Evolutionary conservation across 30 jellyfish, hydroid and myxozoan genomes (phyloP), one percentile per base, ranked within the genome.

Genomic region (Turritopsis dohrnii): DNA sequence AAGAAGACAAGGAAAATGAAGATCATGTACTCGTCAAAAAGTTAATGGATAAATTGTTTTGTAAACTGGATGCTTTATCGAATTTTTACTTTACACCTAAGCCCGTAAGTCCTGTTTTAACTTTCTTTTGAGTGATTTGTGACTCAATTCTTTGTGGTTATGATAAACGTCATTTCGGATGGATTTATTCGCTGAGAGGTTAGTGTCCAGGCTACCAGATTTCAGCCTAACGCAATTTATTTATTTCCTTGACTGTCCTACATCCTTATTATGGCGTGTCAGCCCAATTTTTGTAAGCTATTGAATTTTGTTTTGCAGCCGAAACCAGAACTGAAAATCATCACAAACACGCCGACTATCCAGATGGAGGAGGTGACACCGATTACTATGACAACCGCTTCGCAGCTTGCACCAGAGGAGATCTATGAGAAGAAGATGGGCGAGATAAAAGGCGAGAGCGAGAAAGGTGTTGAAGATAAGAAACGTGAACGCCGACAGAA

Each of bases 301-400:
- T 80, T 53, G 0, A 21, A 5, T 81, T 52, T 76, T 77, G 20
- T 65, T 69, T 41, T 83, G 29, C 88, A 94, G 99, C 93, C 97
- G 71, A 94, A 81, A 60, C 96, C 96, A 0, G 99, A 89, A 24
- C 31, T 94, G 81, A 84, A 89, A 74, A 81, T 94, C 29, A 71
- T 94, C 18, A 54, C 99, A 26, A 94, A 94, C 84, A 81, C 89
- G 71, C 97, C 96, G 0, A 89, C 99, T 8, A 66, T 94, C 24
- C 96, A 85, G 52, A 84, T 94, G 80, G 99, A 94, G 76, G 99
- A 94, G 73, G 71, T 71, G 52, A 87, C 96, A 16, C 99, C 99
- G 27, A 89, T 88, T 20, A 86, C 95, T 8, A 88, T 88, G 79
- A 89, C 96, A 72, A 82, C 79, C 19, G 92, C 89, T 17, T 28